Evolutionary conservation across 2,888 invertebrate species (phyloP), one percentile per base, ranked within the genome.

Genomic region (Eupithecia subfuscata): DNA sequence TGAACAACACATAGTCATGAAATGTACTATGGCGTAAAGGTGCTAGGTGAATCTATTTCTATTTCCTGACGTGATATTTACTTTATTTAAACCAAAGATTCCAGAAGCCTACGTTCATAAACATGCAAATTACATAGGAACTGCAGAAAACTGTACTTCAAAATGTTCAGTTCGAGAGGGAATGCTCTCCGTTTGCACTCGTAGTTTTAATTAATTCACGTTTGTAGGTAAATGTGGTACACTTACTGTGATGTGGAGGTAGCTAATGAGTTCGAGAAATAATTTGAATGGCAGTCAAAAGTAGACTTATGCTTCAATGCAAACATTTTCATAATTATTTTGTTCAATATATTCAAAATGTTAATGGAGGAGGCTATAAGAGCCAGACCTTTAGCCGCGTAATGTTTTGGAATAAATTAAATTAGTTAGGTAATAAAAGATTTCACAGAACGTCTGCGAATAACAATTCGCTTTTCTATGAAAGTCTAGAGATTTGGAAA

Each of bases 381-480:
- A 64, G 64, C 64, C 30, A 34, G 30, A 34, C 40, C 43, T 16
- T 18, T 30, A 64, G 34, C 22, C 34, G 64, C 34, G 64, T 34
- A 64, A 64, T 64, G 64, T 64, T 64, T 64, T 64, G 30, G 64
- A 30, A 64, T 64, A 64, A 64, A 64, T 64, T 64, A 64, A 64
- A 64, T 64, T 64, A 64, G 25, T 60, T 60, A 60, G 25, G 60
- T 60, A 60, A 60, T 60, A 60, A 60, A 60, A 25, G 22, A 25
- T 60, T 60, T 60, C 60, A 34, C 34, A 34, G 34, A 25, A 14
- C 60, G 25, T 64, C 34, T 63, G 63, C 16, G 34, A 8, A 64
- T 34, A 64, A 64, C 64, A 34, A 64, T 64, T 64, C 18, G 34
- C 64, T 64, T 34, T 64, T 64, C 7, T 34, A 34, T 64, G 64